phyloP scores from a whole-genome alignment of 2,113 vertebrate species.

The Monopterus albus region DNA sequence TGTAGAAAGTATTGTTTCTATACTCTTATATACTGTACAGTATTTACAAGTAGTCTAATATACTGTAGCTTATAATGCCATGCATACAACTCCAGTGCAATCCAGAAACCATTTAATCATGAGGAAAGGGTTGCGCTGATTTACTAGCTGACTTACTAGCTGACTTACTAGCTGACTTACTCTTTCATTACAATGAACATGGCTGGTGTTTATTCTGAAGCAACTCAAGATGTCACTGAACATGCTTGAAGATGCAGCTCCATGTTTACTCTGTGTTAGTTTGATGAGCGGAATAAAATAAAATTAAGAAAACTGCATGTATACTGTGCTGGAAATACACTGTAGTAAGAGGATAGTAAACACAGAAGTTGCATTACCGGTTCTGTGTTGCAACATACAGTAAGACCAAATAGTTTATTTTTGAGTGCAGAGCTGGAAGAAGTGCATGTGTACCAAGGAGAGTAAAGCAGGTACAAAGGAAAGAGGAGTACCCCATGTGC shows the following conservation, averaged over 20 bases:
- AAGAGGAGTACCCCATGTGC: conserved; percentile 45
- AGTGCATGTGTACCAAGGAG: conserved; percentile 51
- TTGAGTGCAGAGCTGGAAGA: conserved; percentile 51
- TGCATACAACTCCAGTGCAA: not conserved
- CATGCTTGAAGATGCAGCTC: not conserved
- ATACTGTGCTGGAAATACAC: not conserved
- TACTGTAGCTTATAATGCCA: not conserved
- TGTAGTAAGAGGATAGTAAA: not conserved
- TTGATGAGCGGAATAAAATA: not conserved
- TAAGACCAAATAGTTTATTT: conserved; percentile 52
- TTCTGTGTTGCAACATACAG: conserved; percentile 14
- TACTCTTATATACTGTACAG: no score
- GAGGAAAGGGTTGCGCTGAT: no score
- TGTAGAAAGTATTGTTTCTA: not conserved
- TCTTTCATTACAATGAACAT: not conserved
- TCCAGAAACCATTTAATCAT: not conserved
- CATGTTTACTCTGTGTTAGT: not conserved
- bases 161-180: not conserved
- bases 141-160: no score
- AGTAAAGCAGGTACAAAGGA: conserved; percentile 62
- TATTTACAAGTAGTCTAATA: no score
- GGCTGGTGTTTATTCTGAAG: not conserved
- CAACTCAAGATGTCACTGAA: conserved; percentile 1
- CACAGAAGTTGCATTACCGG: not conserved
- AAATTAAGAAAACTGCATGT: not conserved